Base-by-base conservation (phyloP, 2,113 vertebrate genomes). In the Eonycteris spelaea region DNA sequence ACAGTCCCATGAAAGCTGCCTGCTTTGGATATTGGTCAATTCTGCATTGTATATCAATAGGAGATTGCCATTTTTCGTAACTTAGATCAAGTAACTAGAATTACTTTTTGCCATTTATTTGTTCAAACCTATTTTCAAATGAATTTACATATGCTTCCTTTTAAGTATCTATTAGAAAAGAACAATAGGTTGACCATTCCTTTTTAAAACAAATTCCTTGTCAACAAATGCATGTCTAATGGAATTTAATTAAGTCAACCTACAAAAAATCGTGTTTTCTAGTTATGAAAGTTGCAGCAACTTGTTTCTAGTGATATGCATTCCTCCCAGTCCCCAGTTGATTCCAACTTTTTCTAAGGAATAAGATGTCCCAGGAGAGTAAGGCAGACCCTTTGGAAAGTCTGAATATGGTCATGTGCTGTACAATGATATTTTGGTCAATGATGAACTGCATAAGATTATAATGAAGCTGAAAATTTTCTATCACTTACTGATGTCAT, bases 1-100 rank as follows among this genome's bases (percentile, higher is more conserved):
- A 99, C 93, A 94, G 98, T 99, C 98, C 99, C 99, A 98, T 99
- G 99, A 98, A 99, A 99, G 98, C 98, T 95, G 98, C 98, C 98
- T 98, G 98, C 98, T 99, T 99, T 98, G 98, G 98, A 98, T 98
- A 98, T 97, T 97, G 98, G 97, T 99, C 98, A 98, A 98, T 98
- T 99, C 98, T 98, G 97, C 98, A 98, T 96, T 97, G 98, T 99
- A 99, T 98, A 21, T 92, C 95, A 96, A 97, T 97, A 99, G 98
- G 91, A 98, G 96, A 98, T 95, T 98, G 98, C 98, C 73, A 89
- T 98, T 98, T 95, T 91, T 94, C 6, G 15, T 63, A 93, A 87
- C 70, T 89, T 91, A 79, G 30, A 13, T 95, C 63, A 97, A 94
- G 93, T 95, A 91, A 87, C 83, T 22, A 59, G 55, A 94, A 95